Evolutionary conservation across 2,797 vertebrate genomes (phyloP).

Genomic region (Morelia viridis): DNA sequence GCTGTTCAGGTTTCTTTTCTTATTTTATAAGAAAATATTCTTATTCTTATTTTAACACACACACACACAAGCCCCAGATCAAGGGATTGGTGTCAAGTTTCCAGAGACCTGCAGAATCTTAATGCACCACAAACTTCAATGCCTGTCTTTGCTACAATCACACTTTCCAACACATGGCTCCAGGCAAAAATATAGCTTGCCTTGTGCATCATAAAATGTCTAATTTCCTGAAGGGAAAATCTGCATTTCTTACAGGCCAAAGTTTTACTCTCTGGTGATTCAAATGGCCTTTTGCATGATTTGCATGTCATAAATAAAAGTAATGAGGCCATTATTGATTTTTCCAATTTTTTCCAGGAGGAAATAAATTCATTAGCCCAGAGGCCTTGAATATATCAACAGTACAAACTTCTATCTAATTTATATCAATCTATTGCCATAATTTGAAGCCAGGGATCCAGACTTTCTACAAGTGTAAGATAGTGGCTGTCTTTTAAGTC

Average conservation of each 20-base stretch:
- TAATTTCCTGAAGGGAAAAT: conserved; percentile 60
- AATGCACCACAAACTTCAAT: conserved; percentile 54
- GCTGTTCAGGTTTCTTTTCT: conserved; percentile 4
- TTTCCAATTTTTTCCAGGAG: not conserved
- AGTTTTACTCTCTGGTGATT: conserved; percentile 31
- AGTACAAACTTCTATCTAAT: not conserved
- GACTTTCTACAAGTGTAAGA: not conserved
- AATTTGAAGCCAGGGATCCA: not conserved
- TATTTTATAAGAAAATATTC: too few relatives aligned
- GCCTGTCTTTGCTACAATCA: conserved; percentile 42
- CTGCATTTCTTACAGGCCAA: conserved; percentile 46
- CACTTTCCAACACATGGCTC: conserved; percentile 29
- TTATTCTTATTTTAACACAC: conserved; percentile 36
- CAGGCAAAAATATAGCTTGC: conserved; percentile 29
- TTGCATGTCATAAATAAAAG: not conserved
- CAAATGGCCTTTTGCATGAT: not conserved
- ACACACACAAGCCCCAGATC: conserved; percentile 33
- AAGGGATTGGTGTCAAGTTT: conserved; percentile 59
- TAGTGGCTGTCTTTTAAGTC: not conserved
- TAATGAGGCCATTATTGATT: not conserved
- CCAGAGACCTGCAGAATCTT: conserved; percentile 54
- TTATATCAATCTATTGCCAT: not conserved
- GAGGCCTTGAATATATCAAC: not conserved
- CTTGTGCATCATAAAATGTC: conserved; percentile 48
- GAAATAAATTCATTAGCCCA: not conserved